Conservation (phyloP, 2,797 vertebrate species). For the Enteromius thamalakanensis region DNA sequence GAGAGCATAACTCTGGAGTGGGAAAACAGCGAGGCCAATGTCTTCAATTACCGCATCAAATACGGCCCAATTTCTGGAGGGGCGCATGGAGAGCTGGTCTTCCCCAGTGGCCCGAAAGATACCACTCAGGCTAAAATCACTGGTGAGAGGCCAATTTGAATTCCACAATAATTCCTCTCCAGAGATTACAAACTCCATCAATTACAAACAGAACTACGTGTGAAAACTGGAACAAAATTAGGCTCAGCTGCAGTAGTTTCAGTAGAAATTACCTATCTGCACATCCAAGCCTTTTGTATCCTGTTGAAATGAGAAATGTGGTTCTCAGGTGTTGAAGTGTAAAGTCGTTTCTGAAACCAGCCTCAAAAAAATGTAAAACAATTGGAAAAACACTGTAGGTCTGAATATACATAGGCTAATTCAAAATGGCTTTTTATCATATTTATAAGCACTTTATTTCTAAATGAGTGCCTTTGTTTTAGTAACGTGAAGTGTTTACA, state of each 20-base stretch:
- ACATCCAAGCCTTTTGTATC: constrained; percentile 23
- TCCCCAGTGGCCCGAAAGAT: constrained; percentile 80
- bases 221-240: constrained; percentile 5
- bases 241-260: constrained; percentile 5
- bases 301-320: constrained; percentile 12
- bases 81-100: constrained; percentile 87
- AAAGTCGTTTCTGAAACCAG: background rate
- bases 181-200: constrained; percentile 22
- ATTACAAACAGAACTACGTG: constrained; percentile 14
- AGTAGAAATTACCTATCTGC: background rate
- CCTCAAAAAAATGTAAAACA: background rate
- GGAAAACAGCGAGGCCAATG: constrained; percentile 86
- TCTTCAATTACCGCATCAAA: constrained; percentile 90
- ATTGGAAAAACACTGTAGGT: background rate
- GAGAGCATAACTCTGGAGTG: constrained; percentile 92
- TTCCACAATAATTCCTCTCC: background rate
- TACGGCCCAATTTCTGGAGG: constrained; percentile 94
- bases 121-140: constrained; percentile 87
- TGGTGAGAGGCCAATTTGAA: constrained; percentile 73
- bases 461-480: constrained; percentile 60
- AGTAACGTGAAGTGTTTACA: constrained; percentile 66
- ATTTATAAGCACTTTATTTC: constrained; percentile 63
- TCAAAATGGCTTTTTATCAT: constrained; percentile 11
- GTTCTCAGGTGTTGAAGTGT: constrained; percentile 7
- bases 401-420: background rate